Percentiles rank a stretch among this genome's conserved stretches.
Conservation (phyloP, 1,140 invertebrate species). For the Drosophila mauritiana region DNA sequence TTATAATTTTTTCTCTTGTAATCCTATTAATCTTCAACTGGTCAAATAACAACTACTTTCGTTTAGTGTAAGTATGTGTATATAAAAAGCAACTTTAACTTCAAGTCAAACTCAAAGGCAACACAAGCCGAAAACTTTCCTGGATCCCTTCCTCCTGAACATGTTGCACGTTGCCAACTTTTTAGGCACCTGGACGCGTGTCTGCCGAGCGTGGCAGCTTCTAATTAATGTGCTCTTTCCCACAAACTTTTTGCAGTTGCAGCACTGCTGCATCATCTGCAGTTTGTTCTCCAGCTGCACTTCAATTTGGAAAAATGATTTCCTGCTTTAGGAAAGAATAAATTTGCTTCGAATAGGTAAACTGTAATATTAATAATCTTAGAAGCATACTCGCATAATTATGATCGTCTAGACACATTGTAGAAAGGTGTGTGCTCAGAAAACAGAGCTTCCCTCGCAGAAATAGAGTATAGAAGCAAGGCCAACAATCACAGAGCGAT, state of each 20-base stretch:
- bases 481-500: slow-evolving; percentile 29
- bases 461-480: slow-evolving; percentile 6
- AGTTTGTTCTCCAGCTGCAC: slow-evolving; percentile 15
- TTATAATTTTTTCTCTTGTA: neutral
- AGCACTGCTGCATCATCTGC: slow-evolving; percentile 20
- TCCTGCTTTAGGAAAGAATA: neutral
- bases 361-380: too few relatives aligned
- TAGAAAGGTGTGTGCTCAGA: neutral
- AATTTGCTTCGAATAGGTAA: neutral
- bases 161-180: slow-evolving; percentile 72
- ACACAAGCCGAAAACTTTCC: slow-evolving; percentile 62
- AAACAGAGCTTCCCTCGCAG: neutral
- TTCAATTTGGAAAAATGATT: slow-evolving; percentile 47
- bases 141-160: slow-evolving; percentile 9
- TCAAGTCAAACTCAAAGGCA: slow-evolving; percentile 53
- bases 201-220: slow-evolving; percentile 75
- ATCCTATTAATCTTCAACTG: neutral
- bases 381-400: neutral
- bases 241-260: slow-evolving; percentile 48
- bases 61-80: slow-evolving; percentile 7
- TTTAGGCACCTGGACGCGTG: slow-evolving; percentile 58
- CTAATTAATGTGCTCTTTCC: slow-evolving; percentile 71
- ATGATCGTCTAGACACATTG: neutral
- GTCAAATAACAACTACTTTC: neutral
- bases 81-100: slow-evolving; percentile 48